These are phyloP conservation scores for Ernsta delagoae DNA, from an alignment of 2,888 invertebrate species.

Conservation along the genomic window DNA sequence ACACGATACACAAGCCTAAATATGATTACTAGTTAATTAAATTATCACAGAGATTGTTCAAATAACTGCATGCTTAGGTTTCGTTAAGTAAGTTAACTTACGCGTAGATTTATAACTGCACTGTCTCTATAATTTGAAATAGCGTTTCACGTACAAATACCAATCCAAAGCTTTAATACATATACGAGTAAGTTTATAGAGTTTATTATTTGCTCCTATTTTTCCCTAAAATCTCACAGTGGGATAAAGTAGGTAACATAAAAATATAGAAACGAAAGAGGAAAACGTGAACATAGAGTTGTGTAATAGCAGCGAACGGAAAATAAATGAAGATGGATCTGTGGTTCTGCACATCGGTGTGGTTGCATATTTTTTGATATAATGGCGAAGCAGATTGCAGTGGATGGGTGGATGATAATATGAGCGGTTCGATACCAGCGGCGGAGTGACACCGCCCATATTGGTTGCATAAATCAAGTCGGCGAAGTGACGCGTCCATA, in stretches of 20 bases:
- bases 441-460: conserved; percentile 79
- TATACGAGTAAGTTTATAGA: too few relatives aligned
- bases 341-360: conserved; percentile 23
- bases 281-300: conserved; percentile 2
- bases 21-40: not conserved
- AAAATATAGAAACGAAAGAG: not conserved
- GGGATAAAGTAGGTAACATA: not conserved
- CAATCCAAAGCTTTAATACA: too few relatives aligned
- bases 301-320: conserved; percentile 6
- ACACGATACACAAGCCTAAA: conserved; percentile 9
- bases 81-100: too few relatives aligned
- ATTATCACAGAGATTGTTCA: not conserved
- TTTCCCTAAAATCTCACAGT: not conserved
- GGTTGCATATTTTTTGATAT: conserved; percentile 33
- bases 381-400: conserved; percentile 35
- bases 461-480: conserved; percentile 83
- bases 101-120: too few relatives aligned
- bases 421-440: conserved; percentile 72
- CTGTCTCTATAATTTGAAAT: too few relatives aligned
- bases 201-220: not conserved
- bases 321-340: conserved; percentile 35
- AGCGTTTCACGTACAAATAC: too few relatives aligned
- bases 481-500: conserved; percentile 75
- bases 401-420: conserved; percentile 56
- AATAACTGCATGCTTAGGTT: too few relatives aligned